A percentile compares a stretch with the other conserved stretches of the same genome.
phyloP scores from a whole-genome alignment of 2,113 vertebrate species.

The Hippopotamus amphibius region DNA sequence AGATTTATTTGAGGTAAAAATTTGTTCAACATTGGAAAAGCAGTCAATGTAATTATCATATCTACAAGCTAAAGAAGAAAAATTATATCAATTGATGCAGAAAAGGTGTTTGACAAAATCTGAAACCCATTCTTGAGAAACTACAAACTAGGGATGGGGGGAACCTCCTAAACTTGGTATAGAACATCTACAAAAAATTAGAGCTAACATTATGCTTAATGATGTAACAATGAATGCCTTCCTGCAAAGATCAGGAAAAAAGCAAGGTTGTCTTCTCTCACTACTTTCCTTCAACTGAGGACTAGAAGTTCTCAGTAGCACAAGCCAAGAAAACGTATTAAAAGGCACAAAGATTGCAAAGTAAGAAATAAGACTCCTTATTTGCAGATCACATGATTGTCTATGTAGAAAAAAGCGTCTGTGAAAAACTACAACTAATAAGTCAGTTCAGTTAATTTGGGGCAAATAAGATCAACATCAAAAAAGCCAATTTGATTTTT shows the following conservation, averaged over 20 bases:
- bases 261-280: not conserved
- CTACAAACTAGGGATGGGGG: not conserved
- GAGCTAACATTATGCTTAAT: not conserved
- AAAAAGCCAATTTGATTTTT: not conserved
- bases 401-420: not conserved
- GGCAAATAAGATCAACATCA: not conserved
- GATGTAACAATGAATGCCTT: not conserved
- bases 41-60: not conserved
- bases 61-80: not conserved
- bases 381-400: not conserved
- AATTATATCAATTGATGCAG: not conserved
- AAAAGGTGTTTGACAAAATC: not conserved
- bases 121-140: not conserved
- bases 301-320: not conserved
- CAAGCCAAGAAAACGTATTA: not conserved
- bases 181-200: not conserved
- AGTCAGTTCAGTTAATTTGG: not conserved
- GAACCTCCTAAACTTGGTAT: not conserved
- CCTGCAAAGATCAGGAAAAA: not conserved
- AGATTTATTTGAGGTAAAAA: not conserved
- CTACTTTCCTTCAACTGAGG: not conserved
- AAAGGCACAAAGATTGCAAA: not conserved
- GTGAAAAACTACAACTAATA: not conserved
- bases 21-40: not conserved
- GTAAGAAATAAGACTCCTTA: not conserved